Base-by-base conservation (phyloP, 2,797 vertebrate species). In the Hoplostethus atlanticus region DNA sequence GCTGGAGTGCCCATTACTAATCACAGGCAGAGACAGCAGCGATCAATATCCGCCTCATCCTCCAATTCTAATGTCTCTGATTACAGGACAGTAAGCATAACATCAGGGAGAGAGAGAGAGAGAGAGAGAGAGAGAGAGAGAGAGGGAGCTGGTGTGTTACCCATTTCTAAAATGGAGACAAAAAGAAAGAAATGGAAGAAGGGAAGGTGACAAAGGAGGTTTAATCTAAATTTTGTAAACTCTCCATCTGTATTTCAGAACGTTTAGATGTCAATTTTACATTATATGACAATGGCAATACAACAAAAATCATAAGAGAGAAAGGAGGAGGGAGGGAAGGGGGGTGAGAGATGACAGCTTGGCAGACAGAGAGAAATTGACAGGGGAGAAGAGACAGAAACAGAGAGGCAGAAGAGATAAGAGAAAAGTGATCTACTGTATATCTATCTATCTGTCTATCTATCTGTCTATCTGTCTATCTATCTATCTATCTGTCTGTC, bases 1-100 rank as follows among this genome's bases (percentile, higher is more conserved):
- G 66, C 70, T 48, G 38, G 42, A 88, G 86, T 85, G 84, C 25
- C 84, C 86, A 88, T 91, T 88, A 88, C 86, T 77, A 84, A 87
- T 90, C 58, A 61, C 15, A 34, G 11, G n/a, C 28, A 36, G 65
- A 76, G 75, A 85, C 83, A 82, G 80, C 74, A 70, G 53, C 1
- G 86, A 84, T 92, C 85, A 1, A 91, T 92, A 79, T 61, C 57
- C 52, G 58, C 63, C 70, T 59, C 71, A 34, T 81, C 64, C 74
- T 64, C 59, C 15, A 2, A 54, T 67, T 70, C 65, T 91, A 83
- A 87, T 86, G 84, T 83, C 81, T 78, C 66, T 76, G 69, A 88
- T 88, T 89, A 86, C 77, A 86, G 36, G 57, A 79, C 76, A 75
- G 59, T 78, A 68, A 78, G 59, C 57, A 38, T 36, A 63, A 62